Conservation (phyloP, 2,888 invertebrate species). For the Catonia carolina region DNA sequence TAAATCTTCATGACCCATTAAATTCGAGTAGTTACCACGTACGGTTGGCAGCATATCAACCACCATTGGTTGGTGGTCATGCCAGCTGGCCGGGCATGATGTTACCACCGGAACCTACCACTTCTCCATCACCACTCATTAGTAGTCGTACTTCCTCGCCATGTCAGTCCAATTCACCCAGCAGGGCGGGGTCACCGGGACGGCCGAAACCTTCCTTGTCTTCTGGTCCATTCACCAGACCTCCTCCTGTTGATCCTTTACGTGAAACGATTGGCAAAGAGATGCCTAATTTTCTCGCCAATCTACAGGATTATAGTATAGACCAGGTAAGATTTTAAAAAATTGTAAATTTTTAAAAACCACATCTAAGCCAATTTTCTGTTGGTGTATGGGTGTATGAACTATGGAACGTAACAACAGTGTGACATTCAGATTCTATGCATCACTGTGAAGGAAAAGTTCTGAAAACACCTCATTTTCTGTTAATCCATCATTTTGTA, state of each 20-base stretch:
- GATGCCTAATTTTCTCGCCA: constrained; percentile 42
- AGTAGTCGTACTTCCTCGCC: constrained; percentile 69
- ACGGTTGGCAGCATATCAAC: constrained; percentile 14
- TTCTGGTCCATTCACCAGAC: constrained; percentile 23
- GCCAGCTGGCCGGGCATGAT: constrained; percentile 3
- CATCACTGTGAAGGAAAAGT: no score
- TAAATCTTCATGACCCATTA: constrained; percentile 17
- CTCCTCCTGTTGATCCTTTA: constrained; percentile 20
- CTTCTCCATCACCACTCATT: constrained; percentile 58
- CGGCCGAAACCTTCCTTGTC: constrained; percentile 11
- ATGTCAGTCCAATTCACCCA: constrained; percentile 51
- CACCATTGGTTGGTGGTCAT: not conserved
- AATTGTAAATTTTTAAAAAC: no score
- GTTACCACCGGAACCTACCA: constrained; percentile 28
- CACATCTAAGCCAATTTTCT: no score
- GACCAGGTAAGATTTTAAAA: constrained; percentile 45
- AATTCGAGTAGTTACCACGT: constrained; percentile 11
- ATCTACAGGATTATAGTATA: constrained; percentile 41
- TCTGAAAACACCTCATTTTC: no score
- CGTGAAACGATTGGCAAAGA: constrained; percentile 30
- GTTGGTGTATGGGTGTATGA: no score
- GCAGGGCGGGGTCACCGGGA: constrained; percentile 60
- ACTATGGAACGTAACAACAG: no score
- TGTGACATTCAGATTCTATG: no score
- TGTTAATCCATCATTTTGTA: no score